Evolutionary conservation across 2,888 invertebrate genomes (phyloP), one percentile per base, ranked within the genome.

Genomic region (Drosophila lutescens): DNA sequence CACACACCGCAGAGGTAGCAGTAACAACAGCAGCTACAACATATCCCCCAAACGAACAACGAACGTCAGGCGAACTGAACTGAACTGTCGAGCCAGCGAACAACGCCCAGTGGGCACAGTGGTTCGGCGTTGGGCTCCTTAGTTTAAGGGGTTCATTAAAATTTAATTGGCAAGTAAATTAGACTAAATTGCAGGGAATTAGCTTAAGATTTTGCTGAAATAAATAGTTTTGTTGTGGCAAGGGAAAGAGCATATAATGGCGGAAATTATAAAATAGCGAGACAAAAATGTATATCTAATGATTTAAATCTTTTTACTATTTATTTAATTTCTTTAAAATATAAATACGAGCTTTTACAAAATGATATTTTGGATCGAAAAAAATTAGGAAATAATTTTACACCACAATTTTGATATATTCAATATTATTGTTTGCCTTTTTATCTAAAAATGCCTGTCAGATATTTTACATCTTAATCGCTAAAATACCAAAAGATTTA

Each of bases 1-100:
- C 82, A 86, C 82, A 86, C 84, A 82, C 78, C 70, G 78, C 76
- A 50, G 34, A 76, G 50, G 72, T 56, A 62, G 62, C 50, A 44
- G 34, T 32, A 65, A 47, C 47, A 67, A 26, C 69, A 46, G 15
- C 40, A 63, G 34, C 63, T 9, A 30, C 63, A 12, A 56, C 66
- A 47, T 61, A 47, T 62, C 54, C 57, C 63, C 63, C 59, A 53
- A 57, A 62, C 47, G 46, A 69, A 47, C 34, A 53, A 62, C 43
- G 38, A 62, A 57, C 47, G 56, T 40, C 68, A 68, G 44, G 58
- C 68, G 38, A 68, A 32, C 17, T 5, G 43, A 43, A 43, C 43
- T 20, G 43, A 43, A 43, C 56, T 57, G 67, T 67, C 68, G 30
- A 36, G 49, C 38, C 20, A 20, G 46, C 46, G 46, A 54, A 61